phyloP scores from a whole-genome alignment of 2,113 vertebrate genomes.

The Phoenicopterus ruber region DNA sequence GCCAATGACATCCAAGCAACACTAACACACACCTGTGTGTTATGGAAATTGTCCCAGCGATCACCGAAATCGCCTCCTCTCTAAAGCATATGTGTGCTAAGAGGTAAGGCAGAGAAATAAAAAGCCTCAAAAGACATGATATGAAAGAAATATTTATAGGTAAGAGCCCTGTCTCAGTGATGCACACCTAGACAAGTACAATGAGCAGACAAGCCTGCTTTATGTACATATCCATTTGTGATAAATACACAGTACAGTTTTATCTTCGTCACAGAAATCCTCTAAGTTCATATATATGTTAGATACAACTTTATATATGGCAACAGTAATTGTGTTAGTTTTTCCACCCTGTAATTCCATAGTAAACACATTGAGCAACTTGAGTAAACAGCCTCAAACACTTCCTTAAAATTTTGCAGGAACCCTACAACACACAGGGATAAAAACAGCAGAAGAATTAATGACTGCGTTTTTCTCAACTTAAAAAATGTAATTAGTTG shows the following conservation, averaged over 20 bases:
- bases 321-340: rapidly evolving
- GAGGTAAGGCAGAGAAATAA: background rate
- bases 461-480: background rate
- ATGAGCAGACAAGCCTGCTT: background rate
- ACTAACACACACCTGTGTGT: background rate
- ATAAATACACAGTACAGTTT: background rate
- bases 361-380: background rate
- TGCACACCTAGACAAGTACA: background rate
- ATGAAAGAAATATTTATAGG: background rate
- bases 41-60: background rate
- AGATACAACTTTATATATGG: background rate
- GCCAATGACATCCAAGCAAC: rapidly evolving
- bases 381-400: background rate
- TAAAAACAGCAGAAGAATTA: background rate
- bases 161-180: background rate
- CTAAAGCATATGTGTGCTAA: rapidly evolving
- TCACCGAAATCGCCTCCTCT: background rate
- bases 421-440: background rate
- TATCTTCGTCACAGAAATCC: background rate
- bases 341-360: background rate
- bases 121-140: background rate
- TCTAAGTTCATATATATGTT: background rate
- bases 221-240: background rate
- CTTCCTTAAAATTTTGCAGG: background rate
- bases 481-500: background rate